These are phyloP conservation scores for Synergus japonicus DNA, from an alignment of 2,888 invertebrate genomes.

Conservation along the genomic window DNA sequence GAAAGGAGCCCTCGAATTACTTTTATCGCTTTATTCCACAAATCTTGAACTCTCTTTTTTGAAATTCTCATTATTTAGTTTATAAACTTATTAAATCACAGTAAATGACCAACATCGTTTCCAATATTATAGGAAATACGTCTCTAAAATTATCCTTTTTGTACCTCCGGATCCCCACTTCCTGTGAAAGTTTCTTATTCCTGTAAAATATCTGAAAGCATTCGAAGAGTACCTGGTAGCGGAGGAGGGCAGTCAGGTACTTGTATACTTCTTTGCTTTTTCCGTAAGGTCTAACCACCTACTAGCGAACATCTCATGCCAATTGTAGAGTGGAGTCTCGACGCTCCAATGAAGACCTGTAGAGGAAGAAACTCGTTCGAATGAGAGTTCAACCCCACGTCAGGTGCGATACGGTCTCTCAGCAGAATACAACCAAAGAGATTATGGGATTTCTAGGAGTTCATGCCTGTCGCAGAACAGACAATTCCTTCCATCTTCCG, in stretches of 20 bases:
- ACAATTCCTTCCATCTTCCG: slow-evolving; percentile 34
- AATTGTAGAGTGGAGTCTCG: slow-evolving; percentile 39
- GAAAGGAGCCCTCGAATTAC: no score
- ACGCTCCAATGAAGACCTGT: slow-evolving; percentile 13
- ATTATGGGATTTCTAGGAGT: slow-evolving; percentile 12
- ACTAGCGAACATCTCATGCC: slow-evolving; percentile 10
- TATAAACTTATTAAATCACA: neutral
- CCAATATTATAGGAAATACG: neutral
- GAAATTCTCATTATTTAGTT: no score
- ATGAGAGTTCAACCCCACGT: slow-evolving; percentile 63
- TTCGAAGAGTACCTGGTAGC: neutral
- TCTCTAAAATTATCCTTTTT: neutral
- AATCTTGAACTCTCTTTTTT: neutral
- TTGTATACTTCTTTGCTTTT: neutral
- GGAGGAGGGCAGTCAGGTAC: slow-evolving; percentile 1
- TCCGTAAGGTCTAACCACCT: neutral
- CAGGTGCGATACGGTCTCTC: slow-evolving; percentile 68
- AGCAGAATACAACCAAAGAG: slow-evolving; percentile 14
- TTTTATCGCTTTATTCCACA: slow-evolving; percentile 33
- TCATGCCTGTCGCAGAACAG: slow-evolving; percentile 12
- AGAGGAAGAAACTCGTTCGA: slow-evolving; percentile 61
- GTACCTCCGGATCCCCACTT: neutral
- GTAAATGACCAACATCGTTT: neutral
- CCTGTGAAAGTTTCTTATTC: slow-evolving; percentile 39
- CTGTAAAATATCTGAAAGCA: slow-evolving; percentile 41